These are phyloP conservation scores for Chrysolina oricalcia DNA, from an alignment of 2,888 invertebrate genomes.

Conservation along the genomic window DNA sequence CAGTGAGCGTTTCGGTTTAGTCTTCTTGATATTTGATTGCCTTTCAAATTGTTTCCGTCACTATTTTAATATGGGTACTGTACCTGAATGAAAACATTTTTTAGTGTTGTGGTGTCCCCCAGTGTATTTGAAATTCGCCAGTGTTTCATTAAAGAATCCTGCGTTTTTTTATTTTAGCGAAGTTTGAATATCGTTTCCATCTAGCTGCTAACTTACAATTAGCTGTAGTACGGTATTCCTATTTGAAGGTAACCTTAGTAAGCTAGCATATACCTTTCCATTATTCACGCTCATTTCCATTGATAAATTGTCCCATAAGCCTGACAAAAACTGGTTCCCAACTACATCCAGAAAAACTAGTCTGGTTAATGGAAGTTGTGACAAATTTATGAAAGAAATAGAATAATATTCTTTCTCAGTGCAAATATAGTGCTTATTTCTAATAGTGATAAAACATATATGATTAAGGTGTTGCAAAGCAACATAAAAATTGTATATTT, in stretches of 20 bases:
- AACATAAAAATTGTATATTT: slow-evolving; percentile 64
- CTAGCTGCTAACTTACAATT: slow-evolving; percentile 26
- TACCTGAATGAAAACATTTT: no score
- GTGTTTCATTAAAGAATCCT: no score
- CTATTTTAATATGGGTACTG: no score
- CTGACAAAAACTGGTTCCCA: background rate
- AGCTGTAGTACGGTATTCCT: slow-evolving; percentile 51
- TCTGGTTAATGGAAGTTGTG: background rate
- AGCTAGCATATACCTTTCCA: background rate
- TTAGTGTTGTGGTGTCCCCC: no score
- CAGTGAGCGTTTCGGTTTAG: no score
- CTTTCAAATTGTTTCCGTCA: no score
- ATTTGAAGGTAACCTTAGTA: slow-evolving; percentile 24
- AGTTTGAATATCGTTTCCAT: slow-evolving; percentile 15
- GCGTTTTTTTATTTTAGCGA: background rate
- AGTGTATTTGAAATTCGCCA: no score
- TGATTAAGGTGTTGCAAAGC: slow-evolving; percentile 36
- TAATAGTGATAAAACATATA: slow-evolving; percentile 27
- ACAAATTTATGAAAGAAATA: background rate
- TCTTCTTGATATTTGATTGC: no score
- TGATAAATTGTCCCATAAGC: slow-evolving; percentile 1
- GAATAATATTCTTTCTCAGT: slow-evolving; percentile 3
- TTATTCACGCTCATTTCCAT: background rate
- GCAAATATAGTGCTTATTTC: slow-evolving; percentile 18
- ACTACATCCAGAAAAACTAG: background rate